Conservation (phyloP, 1,140 invertebrate species). For the Calosoma granatense region DNA sequence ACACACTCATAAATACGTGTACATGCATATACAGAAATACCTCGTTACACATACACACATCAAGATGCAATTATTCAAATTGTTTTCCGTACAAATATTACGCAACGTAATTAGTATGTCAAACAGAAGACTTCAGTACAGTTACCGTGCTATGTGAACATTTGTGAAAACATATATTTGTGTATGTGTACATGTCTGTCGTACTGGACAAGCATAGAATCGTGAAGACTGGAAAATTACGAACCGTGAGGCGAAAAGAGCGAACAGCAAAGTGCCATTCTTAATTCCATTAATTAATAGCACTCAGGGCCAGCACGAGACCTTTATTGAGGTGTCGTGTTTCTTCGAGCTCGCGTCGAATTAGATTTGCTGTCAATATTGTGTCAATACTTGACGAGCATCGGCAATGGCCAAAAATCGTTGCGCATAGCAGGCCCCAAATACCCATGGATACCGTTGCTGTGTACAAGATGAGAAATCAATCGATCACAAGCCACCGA, state of each 20-base stretch:
- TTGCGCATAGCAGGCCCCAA: neutral
- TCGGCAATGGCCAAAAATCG: slow-evolving; percentile 1
- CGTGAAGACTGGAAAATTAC: neutral
- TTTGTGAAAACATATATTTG: too few relatives aligned
- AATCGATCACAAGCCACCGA: neutral
- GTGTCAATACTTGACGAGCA: slow-evolving; percentile 8
- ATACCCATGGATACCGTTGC: neutral
- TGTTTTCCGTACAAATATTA: too few relatives aligned
- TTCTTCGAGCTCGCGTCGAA: slow-evolving; percentile 1
- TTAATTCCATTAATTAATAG: slow-evolving; percentile 7
- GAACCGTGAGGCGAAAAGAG: neutral
- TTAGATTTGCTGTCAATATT: slow-evolving; percentile 7
- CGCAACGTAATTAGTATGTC: too few relatives aligned
- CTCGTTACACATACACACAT: too few relatives aligned
- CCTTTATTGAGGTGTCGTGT: slow-evolving; percentile 8
- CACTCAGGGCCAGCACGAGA: neutral
- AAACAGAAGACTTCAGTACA: too few relatives aligned
- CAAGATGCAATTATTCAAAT: too few relatives aligned
- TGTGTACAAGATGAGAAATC: neutral
- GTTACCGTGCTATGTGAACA: too few relatives aligned
- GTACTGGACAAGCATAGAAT: too few relatives aligned
- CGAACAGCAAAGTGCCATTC: slow-evolving; percentile 4
- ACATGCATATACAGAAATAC: too few relatives aligned
- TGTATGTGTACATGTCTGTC: too few relatives aligned
- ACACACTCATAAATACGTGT: too few relatives aligned